Evolutionary conservation across 1,140 invertebrate species (phyloP), one percentile per base, ranked within the genome.

Genomic region (Stegodyphus mimosarum): DNA sequence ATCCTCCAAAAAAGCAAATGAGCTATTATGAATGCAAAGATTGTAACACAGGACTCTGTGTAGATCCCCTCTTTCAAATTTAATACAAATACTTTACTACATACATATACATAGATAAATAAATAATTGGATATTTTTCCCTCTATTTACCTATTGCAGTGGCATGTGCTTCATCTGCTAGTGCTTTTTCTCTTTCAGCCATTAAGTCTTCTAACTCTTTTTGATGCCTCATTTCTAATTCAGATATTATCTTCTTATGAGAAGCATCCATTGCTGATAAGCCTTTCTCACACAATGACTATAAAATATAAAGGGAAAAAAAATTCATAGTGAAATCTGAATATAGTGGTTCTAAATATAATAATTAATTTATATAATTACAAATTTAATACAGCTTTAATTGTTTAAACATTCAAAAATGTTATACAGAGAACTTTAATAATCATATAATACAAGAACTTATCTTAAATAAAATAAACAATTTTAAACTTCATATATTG

Each of bases 251-350:
- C 72, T 95, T 92, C n/a, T 95, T 92, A 90, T 97, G 95, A 87
- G 95, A 96, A 89, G 94, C 95, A 90, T 97, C 96, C 95, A 97
- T 96, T 7, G 95, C 94, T 84, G 94, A 90, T 79, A 97, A 91
- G 7, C 96, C 96, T 89, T 96, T 96, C 89, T 96, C 95, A 90
- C 96, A 97, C 18, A 97, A 91, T 53, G 93, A 93, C 92, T 94
- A 71, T 6, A 81, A 69, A 71, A n/a, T 72, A 79, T 33, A 3
- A 33, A 33, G 33, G 33, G 3, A 33, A 33, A 13, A 70, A 75
- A 76, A 7, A 66, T 17, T 18, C 11, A 71, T 53, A 10, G 67
- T 53, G 33, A 33, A 33, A 33, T 33, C 33, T 33, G 33, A 33
- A 33, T 33, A 33, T 33, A 33, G 33, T 3, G 33, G 33, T 33